Evolutionary conservation across 2,113 vertebrate genomes (phyloP).

Genomic region (Antechinus stuartii): DNA sequence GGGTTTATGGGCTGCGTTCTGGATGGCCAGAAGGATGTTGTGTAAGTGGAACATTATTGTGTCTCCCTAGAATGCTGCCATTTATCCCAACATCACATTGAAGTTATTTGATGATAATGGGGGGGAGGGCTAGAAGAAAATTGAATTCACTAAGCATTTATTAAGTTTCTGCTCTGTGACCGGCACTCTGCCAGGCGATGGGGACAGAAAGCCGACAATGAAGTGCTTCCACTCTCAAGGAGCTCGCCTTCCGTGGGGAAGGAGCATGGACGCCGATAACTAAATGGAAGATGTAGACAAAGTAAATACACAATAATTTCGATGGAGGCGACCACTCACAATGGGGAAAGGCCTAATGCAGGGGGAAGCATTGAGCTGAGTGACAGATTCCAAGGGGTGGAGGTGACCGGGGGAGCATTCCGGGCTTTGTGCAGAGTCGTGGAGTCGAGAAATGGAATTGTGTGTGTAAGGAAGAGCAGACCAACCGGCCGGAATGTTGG

Average conservation of each 20-base stretch:
- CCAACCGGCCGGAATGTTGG: not conserved
- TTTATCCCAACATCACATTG: not conserved
- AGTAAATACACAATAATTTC: not conserved
- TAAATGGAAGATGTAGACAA: not conserved
- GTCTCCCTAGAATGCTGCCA: not conserved
- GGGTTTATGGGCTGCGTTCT: not conserved
- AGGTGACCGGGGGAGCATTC: not conserved
- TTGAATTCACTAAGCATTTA: not conserved
- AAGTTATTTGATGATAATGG: not conserved
- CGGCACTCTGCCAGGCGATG: not conserved
- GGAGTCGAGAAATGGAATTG: not conserved
- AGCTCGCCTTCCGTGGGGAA: not conserved
- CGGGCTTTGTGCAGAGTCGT: not conserved
- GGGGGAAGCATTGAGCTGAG: not conserved
- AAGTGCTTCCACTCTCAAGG: not conserved
- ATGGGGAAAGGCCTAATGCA: not conserved
- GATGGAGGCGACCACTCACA: not conserved
- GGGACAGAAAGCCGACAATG: not conserved
- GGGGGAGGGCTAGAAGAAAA: not conserved
- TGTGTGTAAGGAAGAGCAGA: not conserved
- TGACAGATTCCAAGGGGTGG: not conserved
- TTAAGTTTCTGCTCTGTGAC: not conserved
- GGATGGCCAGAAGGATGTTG: not conserved
- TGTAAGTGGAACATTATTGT: not conserved
- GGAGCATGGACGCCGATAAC: not conserved